phyloP scores from a whole-genome alignment of 92 coral and sea anemone species.

The Ricordea florida region DNA sequence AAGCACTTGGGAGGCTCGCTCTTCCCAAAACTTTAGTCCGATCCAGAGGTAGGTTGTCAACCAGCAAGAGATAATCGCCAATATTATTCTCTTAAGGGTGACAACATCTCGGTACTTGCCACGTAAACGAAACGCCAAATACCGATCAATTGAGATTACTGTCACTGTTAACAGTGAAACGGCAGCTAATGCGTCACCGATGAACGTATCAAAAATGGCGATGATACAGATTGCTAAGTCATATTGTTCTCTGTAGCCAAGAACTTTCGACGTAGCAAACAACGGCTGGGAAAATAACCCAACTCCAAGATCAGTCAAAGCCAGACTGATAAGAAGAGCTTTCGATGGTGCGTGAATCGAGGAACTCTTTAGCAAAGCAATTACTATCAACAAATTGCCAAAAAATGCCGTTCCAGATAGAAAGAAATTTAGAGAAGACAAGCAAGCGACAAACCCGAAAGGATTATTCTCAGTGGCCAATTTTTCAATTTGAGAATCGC shows the following conservation, averaged over 20 bases:
- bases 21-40: neutral
- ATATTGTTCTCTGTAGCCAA: neutral
- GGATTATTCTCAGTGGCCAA: neutral
- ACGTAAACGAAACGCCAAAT: neutral
- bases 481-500: neutral
- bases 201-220: neutral
- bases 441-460: neutral
- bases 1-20: neutral
- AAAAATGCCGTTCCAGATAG: neutral
- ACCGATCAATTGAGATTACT: neutral
- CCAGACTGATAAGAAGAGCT: conserved; percentile 1
- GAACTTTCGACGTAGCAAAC: neutral
- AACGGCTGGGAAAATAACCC: conserved; percentile 5
- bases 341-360: neutral
- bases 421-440: neutral
- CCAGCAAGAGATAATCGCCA: neutral
- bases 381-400: neutral
- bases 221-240: neutral
- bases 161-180: neutral
- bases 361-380: neutral
- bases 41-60: neutral
- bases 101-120: neutral
- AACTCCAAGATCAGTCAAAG: conserved; percentile 8
- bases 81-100: neutral
- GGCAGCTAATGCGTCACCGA: conserved; percentile 7